Evolutionary conservation across 1,140 invertebrate genomes (phyloP).

Genomic region (Lepidurus arcticus): DNA sequence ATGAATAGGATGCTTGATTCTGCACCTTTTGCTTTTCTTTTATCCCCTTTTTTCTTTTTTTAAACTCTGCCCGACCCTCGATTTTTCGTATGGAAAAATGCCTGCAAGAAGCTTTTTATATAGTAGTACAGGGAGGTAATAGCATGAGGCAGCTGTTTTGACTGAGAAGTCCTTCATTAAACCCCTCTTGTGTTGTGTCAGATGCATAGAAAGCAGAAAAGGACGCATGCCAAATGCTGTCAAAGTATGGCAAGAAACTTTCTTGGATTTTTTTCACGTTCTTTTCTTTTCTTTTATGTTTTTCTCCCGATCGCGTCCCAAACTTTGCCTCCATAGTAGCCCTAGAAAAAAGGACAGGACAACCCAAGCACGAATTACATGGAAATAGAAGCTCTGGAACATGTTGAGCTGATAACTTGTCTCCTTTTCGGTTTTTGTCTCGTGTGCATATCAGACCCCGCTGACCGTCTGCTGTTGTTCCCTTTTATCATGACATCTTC

Average conservation of each 20-base stretch:
- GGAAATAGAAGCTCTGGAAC: neutral
- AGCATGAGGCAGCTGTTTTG: slow-evolving; percentile 17
- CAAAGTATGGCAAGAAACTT: neutral
- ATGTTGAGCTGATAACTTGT: neutral
- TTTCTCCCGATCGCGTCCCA: neutral
- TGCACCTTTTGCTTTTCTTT: neutral
- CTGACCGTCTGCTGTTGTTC: neutral
- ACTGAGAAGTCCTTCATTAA: slow-evolving; percentile 7
- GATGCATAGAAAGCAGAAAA: slow-evolving; percentile 13
- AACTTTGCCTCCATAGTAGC: neutral
- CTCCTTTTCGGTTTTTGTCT: slow-evolving; percentile 6
- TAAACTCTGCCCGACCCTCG: too few species aligned
- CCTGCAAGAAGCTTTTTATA: neutral
- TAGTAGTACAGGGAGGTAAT: neutral
- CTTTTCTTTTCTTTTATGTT: neutral
- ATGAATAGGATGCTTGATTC: neutral
- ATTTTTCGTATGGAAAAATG: neutral
- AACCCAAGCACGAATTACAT: neutral
- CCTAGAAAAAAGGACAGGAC: neutral
- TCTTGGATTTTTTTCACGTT: neutral
- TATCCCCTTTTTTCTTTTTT: too few species aligned
- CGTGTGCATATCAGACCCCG: neutral
- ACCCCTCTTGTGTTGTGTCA: slow-evolving; percentile 14
- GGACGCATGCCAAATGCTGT: slow-evolving; percentile 18
- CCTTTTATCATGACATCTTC: slow-evolving; percentile 11